phyloP scores from a whole-genome alignment of 2,888 invertebrate species.

The Elysia crispata region DNA sequence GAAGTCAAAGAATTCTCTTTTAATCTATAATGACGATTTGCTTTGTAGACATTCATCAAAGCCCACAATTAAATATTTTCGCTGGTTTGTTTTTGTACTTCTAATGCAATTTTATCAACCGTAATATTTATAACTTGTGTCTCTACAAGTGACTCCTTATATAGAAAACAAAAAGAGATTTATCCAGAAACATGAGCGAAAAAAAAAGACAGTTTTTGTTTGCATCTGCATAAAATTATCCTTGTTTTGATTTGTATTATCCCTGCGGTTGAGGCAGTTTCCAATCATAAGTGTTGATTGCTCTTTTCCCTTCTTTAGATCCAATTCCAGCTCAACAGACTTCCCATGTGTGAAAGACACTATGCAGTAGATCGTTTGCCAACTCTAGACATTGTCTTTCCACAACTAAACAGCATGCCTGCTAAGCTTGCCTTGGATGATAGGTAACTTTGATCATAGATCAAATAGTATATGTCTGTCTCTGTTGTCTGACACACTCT shows the following conservation, averaged over 20 bases:
- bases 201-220: background rate
- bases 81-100: no score
- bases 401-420: conserved; percentile 77
- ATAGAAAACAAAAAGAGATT: no score
- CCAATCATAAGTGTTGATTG: background rate
- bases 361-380: conserved; percentile 87
- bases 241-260: background rate
- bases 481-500: no score
- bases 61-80: no score
- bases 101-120: no score
- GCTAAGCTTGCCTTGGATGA: conserved; percentile 54
- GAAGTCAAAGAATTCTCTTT: no score
- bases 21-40: no score
- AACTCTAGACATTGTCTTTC: conserved; percentile 85
- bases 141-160: no score
- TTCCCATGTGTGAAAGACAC: conserved; percentile 91
- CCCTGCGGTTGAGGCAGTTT: background rate
- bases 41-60: no score
- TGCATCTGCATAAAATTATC: background rate
- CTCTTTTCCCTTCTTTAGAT: conserved; percentile 74
- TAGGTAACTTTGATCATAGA: conserved; percentile 49
- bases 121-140: no score
- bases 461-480: no score
- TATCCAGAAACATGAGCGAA: no score
- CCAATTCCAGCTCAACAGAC: conserved; percentile 88